Conservation (phyloP, 2,797 vertebrate species). For the Propithecus perrieri region DNA sequence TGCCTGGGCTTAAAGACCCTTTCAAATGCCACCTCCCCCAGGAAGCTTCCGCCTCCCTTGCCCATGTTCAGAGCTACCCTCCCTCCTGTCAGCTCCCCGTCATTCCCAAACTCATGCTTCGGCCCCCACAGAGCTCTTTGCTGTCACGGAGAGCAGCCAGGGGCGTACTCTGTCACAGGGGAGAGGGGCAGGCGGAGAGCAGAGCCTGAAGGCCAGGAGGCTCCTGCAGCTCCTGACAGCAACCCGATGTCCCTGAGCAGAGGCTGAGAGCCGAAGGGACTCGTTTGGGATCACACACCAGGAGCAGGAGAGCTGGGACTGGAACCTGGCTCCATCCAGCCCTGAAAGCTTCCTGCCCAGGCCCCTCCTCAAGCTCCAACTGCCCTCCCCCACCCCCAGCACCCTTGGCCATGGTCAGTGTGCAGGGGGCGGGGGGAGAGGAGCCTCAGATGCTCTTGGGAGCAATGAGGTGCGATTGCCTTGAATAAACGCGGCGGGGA, state of each 20-base stretch:
- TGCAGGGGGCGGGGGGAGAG: fast-evolving
- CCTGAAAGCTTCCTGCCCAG: background rate
- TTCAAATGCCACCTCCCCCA: background rate
- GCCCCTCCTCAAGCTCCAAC: background rate
- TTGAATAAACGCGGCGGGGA: background rate
- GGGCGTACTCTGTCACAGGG: background rate
- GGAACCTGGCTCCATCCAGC: background rate
- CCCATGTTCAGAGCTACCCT: background rate
- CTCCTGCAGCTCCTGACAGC: background rate
- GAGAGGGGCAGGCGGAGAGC: background rate
- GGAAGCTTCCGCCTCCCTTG: background rate
- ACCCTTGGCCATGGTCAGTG: background rate
- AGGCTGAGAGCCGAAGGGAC: background rate
- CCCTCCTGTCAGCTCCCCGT: background rate
- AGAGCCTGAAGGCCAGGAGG: background rate
- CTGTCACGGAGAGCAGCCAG: background rate
- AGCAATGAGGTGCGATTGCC: background rate
- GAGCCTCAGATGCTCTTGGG: background rate
- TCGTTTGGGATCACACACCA: fast-evolving
- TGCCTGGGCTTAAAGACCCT: too few species aligned
- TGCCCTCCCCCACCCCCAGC: background rate
- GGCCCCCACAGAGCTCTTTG: fast-evolving
- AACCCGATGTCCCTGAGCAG: fast-evolving
- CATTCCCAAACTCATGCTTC: background rate
- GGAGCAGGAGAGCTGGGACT: background rate